Evolutionary conservation across 2,113 vertebrate species (phyloP).

Genomic region (Planiliza haematocheilus): DNA sequence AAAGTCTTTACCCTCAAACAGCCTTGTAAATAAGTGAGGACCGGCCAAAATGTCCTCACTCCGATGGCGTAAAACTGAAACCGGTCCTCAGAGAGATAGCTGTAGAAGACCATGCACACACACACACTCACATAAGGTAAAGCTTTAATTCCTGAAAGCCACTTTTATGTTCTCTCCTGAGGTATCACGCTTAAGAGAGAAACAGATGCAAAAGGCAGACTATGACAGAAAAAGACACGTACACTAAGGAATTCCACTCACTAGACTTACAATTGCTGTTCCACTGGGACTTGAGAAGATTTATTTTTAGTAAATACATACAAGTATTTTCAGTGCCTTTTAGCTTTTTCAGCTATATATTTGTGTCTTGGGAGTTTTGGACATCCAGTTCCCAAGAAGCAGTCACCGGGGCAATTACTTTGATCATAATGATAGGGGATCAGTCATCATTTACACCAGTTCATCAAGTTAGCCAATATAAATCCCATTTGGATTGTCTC

Average conservation of each 20-base stretch:
- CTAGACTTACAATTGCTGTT: conserved; percentile 16
- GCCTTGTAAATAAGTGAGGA: too few species aligned
- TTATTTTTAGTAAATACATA: conserved; percentile 9
- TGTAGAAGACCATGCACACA: background rate
- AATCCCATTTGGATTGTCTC: background rate
- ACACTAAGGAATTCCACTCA: conserved; percentile 13
- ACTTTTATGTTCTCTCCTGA: conserved; percentile 49
- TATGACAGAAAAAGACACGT: conserved; percentile 8
- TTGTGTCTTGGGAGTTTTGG: conserved; percentile 1
- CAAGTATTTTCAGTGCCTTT: background rate
- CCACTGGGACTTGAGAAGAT: conserved; percentile 17
- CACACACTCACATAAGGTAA: background rate
- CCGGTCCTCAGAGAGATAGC: too few species aligned
- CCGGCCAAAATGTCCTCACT: too few species aligned
- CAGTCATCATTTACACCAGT: background rate
- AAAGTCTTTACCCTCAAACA: too few species aligned
- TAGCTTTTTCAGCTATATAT: background rate
- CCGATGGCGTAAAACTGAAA: too few species aligned
- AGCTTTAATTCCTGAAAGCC: conserved; percentile 38
- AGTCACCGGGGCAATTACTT: background rate
- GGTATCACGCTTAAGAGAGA: conserved; percentile 8
- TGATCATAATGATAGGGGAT: background rate
- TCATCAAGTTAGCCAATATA: background rate
- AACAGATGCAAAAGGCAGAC: conserved; percentile 29
- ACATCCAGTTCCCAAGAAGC: background rate